Percentiles rank a stretch among this genome's conserved stretches.
phyloP scores from a whole-genome alignment of 2,113 vertebrate genomes.

The Oostethus manadensis region DNA sequence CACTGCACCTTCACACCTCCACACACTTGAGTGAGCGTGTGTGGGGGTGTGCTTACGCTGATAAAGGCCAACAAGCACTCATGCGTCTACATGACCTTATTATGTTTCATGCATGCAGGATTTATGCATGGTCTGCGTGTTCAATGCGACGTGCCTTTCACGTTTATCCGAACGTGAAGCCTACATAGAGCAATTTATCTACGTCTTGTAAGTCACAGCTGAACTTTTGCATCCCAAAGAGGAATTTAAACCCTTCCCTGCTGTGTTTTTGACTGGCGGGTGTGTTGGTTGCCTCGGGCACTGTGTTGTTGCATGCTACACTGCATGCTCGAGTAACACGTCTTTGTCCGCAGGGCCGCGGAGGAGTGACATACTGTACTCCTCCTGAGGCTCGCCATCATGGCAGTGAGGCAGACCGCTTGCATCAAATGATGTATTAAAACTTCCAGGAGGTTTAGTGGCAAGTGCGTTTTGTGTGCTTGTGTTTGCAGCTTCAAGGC shows the following conservation, averaged over 20 bases:
- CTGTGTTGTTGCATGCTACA: slow-evolving; percentile 31
- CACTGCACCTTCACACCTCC: slow-evolving; percentile 43
- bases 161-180: neutral
- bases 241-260: neutral
- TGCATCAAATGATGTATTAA: neutral
- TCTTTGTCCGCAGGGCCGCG: slow-evolving; percentile 31
- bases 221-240: neutral
- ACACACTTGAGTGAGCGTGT: slow-evolving; percentile 30
- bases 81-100: slow-evolving; percentile 59
- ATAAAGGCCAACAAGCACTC: slow-evolving; percentile 50
- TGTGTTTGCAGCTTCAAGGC: neutral
- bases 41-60: slow-evolving; percentile 41
- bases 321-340: slow-evolving; percentile 41
- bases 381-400: neutral
- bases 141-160: neutral
- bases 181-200: neutral
- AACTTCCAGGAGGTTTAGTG: neutral
- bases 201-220: slow-evolving; percentile 5
- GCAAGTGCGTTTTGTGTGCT: neutral
- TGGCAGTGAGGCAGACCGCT: neutral
- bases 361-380: slow-evolving; percentile 11
- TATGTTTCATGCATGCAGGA: slow-evolving; percentile 40
- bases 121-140: slow-evolving; percentile 20
- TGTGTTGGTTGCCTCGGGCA: slow-evolving; percentile 36
- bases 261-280: slow-evolving; percentile 37